Evolutionary conservation across 64 coral and sea anemone species (phyloP), one percentile per base, ranked within the genome.

Genomic region (Anthopleura sola): DNA sequence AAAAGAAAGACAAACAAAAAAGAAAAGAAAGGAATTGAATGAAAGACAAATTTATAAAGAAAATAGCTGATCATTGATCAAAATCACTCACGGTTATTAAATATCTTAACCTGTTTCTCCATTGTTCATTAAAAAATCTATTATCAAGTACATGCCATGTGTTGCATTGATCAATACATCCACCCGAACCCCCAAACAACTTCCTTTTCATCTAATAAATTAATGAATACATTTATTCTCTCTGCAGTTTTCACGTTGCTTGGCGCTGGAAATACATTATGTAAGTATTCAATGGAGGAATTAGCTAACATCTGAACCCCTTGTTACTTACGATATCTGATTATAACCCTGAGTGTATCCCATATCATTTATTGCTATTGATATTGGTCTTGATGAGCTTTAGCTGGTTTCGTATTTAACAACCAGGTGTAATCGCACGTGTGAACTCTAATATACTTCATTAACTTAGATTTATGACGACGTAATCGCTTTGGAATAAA

Each of bases 241-340:
- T 3, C 33, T 48, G 18, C 78, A 81, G 78, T 81, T 46, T 29
- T 81, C 21, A 48, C 78, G 49, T 53, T 81, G 37, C 39, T 49
- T 8, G 39, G 78, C 78, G 19, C 39, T 81, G 23, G 78, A 46
- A 48, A 48, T 3, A 38, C 78, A 81, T 48, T 16, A 48, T 81
- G 78, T 81, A 81, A 81, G 78, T 81, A 81, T 53, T 46, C n/a
- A 71, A n/a, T n/a, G 24, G 6, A 28, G 66, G 11, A 32, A 71
- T 16, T 33, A 16, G n/a, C n/a, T n/a, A n/a, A n/a, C n/a, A n/a
- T n/a, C n/a, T n/a, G n/a, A n/a, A n/a, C n/a, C n/a, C n/a, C n/a
- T n/a, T n/a, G n/a, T n/a, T n/a, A n/a, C n/a, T n/a, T 66, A 26
- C 11, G 9, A 26, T 32, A 32, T 33, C n/a, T 32, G 11, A 33